Percentiles rank a stretch among this genome's conserved stretches.
phyloP scores from a whole-genome alignment of 2,888 invertebrate genomes.

The Balanococcus diminutus region DNA sequence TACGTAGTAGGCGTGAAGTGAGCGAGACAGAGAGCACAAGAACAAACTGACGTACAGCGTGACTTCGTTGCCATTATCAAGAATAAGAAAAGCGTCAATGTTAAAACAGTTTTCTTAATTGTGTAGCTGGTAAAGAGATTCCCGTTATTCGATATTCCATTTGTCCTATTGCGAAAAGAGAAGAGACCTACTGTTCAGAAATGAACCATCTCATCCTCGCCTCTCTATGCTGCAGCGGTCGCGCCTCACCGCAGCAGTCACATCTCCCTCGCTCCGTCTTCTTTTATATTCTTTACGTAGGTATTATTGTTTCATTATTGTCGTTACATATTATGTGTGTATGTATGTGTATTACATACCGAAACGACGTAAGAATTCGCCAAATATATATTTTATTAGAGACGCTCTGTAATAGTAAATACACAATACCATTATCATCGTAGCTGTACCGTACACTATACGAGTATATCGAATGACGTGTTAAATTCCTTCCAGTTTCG shows the following conservation, averaged over 20 bases:
- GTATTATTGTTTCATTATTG: conserved; percentile 31
- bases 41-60: conserved; percentile 50
- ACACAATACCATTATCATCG: background rate
- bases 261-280: background rate
- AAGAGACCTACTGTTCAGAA: conserved; percentile 47
- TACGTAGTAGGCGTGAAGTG: conserved; percentile 50
- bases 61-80: conserved; percentile 49
- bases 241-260: background rate
- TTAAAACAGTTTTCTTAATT: conserved; percentile 54
- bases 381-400: conserved; percentile 41
- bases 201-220: conserved; percentile 47
- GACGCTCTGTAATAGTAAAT: background rate
- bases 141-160: conserved; percentile 54
- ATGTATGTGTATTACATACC: background rate
- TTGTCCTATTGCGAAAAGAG: conserved; percentile 52
- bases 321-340: conserved; percentile 12
- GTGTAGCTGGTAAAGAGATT: conserved; percentile 51
- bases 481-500: background rate
- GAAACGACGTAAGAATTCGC: conserved; percentile 23
- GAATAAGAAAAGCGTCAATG: conserved; percentile 45
- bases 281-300: background rate
- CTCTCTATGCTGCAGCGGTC: background rate
- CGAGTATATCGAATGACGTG: background rate
- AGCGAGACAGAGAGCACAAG: conserved; percentile 16
- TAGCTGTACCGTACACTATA: background rate